Evolutionary conservation across 2,888 invertebrate genomes (phyloP), one percentile per base, ranked within the genome.

Genomic region (Tyria jacobaeae): DNA sequence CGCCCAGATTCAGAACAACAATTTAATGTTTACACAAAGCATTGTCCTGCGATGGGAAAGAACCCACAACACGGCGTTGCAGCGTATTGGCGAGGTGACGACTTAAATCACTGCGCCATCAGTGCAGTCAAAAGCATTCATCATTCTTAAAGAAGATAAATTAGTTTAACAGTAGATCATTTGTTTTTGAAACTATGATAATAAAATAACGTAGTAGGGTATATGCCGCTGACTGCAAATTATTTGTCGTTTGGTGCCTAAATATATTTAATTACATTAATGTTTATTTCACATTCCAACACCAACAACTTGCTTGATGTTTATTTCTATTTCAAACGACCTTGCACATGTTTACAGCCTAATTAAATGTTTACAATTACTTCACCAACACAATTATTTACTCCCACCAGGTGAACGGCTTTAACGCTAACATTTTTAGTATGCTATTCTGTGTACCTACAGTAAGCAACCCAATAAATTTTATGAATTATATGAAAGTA

Each of bases 311-410:
- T 44, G 62, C 59, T 59, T 66, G 12, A 56, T 53, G 35, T 53
- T 58, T 41, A 52, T 67, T 59, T 55, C 31, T 56, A 57, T 62
- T 69, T 58, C 50, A 48, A 48, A 53, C 68, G 63, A 69, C 73
- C 71, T 78, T 78, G 73, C 55, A 51, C 52, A 64, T 24, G 69
- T 58, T 73, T 61, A 64, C 69, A 66, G 63, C 73, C 63, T 75
- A 73, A 77, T 66, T 71, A 68, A 60, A 71, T 51, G 39, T 60
- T 66, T 60, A 65, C 62, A 60, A 65, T 71, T 69, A 62, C 56
- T 59, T 60, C 52, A 57, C 41, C 57, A 58, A 61, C 56, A 65
- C 60, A 54, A 48, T 60, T n/a, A n/a, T n/a, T 35, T 41, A 48
- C 21, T 56, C 47, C 57, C 37, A 49, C 48, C 25, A 57, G 25